phyloP scores from a whole-genome alignment of 2,113 vertebrate genomes.

The Scartelaos histophorus region DNA sequence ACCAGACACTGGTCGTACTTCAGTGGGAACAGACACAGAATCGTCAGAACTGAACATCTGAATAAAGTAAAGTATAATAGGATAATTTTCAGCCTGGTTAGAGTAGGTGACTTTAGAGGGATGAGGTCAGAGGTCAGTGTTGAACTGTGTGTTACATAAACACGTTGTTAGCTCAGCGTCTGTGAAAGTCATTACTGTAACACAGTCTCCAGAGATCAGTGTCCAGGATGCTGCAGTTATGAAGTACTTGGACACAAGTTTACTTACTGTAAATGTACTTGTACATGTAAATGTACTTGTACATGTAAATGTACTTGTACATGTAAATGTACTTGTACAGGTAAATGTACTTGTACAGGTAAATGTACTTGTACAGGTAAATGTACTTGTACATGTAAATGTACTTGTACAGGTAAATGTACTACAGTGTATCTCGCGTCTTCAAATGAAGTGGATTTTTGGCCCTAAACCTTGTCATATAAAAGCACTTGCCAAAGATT shows the following conservation, averaged over 20 bases:
- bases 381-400: not conserved
- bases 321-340: not conserved
- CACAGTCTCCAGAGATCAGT: not conserved
- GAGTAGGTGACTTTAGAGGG: constrained; percentile 7
- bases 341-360: not conserved
- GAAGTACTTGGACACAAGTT: not conserved
- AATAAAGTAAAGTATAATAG: not conserved
- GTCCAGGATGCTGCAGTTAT: not conserved
- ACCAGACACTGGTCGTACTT: too few relatives aligned
- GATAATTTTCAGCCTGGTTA: not conserved
- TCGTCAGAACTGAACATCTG: not conserved
- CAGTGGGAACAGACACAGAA: too few relatives aligned
- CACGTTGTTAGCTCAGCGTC: constrained; percentile 38
- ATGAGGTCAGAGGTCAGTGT: constrained; percentile 32
- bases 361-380: too few relatives aligned
- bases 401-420: too few relatives aligned
- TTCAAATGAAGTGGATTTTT: not conserved
- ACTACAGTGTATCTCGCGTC: not conserved
- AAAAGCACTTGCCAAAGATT: too few relatives aligned
- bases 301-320: too few relatives aligned
- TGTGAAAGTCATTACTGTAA: constrained; percentile 48
- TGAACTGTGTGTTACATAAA: constrained; percentile 44
- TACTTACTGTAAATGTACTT: not conserved
- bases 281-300: not conserved
- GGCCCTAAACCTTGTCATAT: not conserved